These are phyloP conservation scores for Symphodus melops DNA, from an alignment of 2,113 vertebrate species.

Conservation along the genomic window DNA sequence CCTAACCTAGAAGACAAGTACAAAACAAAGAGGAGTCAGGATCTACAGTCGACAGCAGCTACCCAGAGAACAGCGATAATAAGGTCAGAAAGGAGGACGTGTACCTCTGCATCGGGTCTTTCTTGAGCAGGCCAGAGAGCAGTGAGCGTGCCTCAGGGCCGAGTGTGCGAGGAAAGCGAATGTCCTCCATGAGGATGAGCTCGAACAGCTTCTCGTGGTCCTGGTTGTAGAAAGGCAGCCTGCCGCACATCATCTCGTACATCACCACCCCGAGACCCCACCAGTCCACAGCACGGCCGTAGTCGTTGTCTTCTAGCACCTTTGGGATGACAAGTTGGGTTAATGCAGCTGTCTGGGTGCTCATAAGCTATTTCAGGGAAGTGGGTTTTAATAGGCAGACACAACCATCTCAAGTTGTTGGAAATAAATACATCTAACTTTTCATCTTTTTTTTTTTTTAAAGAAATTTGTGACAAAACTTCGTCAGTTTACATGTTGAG, in stretches of 20 bases:
- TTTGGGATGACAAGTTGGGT: conserved; percentile 50
- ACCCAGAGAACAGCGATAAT: too few species aligned
- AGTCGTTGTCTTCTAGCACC: conserved; percentile 96
- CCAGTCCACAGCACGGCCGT: conserved; percentile 93
- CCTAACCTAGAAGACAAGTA: conserved; percentile 87
- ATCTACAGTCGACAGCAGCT: background rate
- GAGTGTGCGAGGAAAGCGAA: conserved; percentile 91
- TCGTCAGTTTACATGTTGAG: background rate
- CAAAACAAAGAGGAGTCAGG: conserved; percentile 15
- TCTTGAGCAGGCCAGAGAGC: conserved; percentile 91
- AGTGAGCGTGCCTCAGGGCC: conserved; percentile 88
- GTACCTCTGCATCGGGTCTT: conserved; percentile 92
- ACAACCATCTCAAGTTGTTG: background rate
- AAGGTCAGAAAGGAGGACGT: background rate
- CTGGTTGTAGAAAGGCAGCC: conserved; percentile 96
- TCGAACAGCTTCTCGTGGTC: conserved; percentile 96
- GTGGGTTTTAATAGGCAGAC: background rate
- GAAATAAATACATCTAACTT: too few species aligned
- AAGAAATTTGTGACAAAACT: too few species aligned
- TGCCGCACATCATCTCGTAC: conserved; percentile 96
- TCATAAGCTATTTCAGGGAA: background rate
- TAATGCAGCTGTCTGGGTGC: background rate
- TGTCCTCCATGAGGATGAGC: conserved; percentile 95
- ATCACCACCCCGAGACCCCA: conserved; percentile 96
- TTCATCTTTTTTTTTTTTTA: too few species aligned